Conservation (phyloP, 2,888 invertebrate species). For the Eupithecia subfuscata region DNA sequence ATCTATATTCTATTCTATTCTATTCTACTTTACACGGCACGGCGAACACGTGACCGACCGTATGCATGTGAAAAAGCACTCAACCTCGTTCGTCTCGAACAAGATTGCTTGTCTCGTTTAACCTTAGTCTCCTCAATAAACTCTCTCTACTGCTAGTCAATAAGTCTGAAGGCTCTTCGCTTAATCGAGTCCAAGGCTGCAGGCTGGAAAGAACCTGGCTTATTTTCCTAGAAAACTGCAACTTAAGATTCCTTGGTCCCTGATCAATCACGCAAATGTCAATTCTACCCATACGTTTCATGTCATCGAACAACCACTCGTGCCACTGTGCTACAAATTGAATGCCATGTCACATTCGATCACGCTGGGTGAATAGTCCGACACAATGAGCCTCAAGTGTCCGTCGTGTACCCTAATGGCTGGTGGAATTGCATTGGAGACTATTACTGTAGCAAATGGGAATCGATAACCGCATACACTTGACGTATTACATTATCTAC, state of each 20-base stretch:
- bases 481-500: background rate
- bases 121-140: background rate
- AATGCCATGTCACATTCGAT: background rate
- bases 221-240: background rate
- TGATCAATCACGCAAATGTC: background rate
- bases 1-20: too few relatives aligned
- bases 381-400: background rate
- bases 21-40: too few relatives aligned
- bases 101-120: background rate
- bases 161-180: background rate
- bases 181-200: background rate
- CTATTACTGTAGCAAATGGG: conserved; percentile 9
- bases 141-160: background rate
- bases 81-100: background rate
- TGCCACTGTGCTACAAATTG: conserved; percentile 1
- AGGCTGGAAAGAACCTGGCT: background rate
- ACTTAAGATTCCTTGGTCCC: background rate
- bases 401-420: background rate
- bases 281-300: background rate
- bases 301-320: background rate
- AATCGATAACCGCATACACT: conserved; percentile 9
- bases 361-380: background rate
- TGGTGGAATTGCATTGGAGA: conserved; percentile 1
- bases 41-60: too few relatives aligned
- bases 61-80: too few relatives aligned